Base-by-base conservation (phyloP, 35 echinoderm and acorn worm species). In the Eucidaris tribuloides region DNA sequence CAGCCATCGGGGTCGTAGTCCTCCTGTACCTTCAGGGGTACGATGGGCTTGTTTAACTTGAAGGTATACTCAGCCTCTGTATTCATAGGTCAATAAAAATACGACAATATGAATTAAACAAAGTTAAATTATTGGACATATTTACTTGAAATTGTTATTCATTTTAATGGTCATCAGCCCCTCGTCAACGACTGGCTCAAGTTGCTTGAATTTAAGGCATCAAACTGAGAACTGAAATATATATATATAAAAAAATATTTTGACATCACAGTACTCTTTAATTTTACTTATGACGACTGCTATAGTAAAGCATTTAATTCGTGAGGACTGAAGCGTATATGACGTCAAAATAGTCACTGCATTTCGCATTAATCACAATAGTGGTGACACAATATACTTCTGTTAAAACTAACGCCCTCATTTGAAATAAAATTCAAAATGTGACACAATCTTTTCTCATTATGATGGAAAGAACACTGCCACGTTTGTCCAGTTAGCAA, bases 51-150 rank as follows among this genome's bases (percentile, higher is more conserved):
- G 48, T 87, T 64, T 28, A 74, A 79, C 65, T 92, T 92, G 79
- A 82, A 92, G 15, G 90, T 77, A 50, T 92, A 92, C 57, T 81
- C 64, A 4, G 90, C 90, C 60, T 92, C 90, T 92, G 60, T 72
- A 11, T 55, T 34, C n/a, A 42, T 14, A 32, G 19, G 33, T 45
- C 43, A 2, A 46, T 19, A 49, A 79, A 79, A 27, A 62, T 6
- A 62, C 24, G 58, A 31, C 6, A 62, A 62, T 27, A 27, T 27
- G 24, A 62, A n/a, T 14, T n/a, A 14, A n/a, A 55, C 13, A n/a
- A n/a, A 14, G n/a, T 14, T 55, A 55, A 14, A 55, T 55, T 14
- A 13, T 14, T 13, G 50, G 50, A n/a, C 13, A 55, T 55, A 55
- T 55, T 13, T 55, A n/a, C 50, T 14, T 14, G 50, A 55, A 55